Evolutionary conservation across 1,140 invertebrate species (phyloP).

Genomic region (Ceratina calcarata): DNA sequence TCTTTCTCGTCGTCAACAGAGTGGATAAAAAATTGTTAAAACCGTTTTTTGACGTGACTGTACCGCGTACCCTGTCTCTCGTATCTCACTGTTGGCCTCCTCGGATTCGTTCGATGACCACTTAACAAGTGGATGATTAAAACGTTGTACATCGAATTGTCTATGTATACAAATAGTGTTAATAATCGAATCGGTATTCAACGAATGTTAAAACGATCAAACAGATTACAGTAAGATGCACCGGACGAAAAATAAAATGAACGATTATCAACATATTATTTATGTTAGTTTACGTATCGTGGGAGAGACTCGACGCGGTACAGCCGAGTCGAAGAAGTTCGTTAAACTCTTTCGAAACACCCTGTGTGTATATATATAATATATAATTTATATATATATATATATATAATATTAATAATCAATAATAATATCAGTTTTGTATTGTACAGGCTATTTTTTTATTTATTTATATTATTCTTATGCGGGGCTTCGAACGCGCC

Average conservation of each 20-base stretch:
- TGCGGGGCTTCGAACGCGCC: slow-evolving; percentile 64
- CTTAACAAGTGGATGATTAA: no score
- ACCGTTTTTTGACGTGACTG: slow-evolving; percentile 61
- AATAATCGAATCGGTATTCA: background rate
- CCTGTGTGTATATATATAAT: slow-evolving; percentile 74
- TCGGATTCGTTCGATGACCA: no score
- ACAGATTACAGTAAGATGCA: no score
- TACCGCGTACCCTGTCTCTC: slow-evolving; percentile 39
- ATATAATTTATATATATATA: slow-evolving; percentile 60
- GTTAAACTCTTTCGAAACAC: slow-evolving; percentile 77
- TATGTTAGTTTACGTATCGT: no score
- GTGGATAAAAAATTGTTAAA: slow-evolving; percentile 77
- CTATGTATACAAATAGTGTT: background rate
- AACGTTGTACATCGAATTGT: no score
- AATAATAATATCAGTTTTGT: slow-evolving; percentile 79
- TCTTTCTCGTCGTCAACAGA: slow-evolving; percentile 63
- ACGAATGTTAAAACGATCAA: no score
- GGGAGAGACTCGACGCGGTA: slow-evolving; percentile 49
- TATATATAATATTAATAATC: slow-evolving; percentile 75
- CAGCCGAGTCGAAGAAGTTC: slow-evolving; percentile 64
- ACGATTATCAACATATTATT: background rate
- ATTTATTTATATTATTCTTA: no score
- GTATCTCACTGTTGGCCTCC: background rate
- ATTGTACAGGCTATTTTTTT: slow-evolving; percentile 76
- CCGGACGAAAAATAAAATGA: background rate